phyloP scores from a whole-genome alignment of 2,888 invertebrate species.

The Mechanitis messenoides region DNA sequence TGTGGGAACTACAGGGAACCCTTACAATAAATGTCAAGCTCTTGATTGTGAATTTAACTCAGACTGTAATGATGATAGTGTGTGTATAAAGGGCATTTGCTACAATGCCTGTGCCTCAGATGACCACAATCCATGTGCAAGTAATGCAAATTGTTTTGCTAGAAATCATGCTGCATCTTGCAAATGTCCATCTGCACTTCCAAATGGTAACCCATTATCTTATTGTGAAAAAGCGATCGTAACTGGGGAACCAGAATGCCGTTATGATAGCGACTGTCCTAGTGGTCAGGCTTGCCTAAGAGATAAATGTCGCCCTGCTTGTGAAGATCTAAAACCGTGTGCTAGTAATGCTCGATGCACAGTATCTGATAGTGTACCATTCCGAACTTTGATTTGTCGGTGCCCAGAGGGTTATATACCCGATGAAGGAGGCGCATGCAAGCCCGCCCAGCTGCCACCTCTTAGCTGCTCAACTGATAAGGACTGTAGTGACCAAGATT shows the following conservation, averaged over 20 bases:
- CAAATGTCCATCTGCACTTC: constrained; percentile 86
- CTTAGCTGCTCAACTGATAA: constrained; percentile 87
- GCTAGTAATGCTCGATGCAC: constrained; percentile 84
- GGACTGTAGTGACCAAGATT: constrained; percentile 86
- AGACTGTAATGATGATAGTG: constrained; percentile 86
- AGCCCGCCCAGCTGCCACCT: constrained; percentile 81
- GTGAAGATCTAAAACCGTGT: constrained; percentile 85
- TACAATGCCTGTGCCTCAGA: constrained; percentile 84
- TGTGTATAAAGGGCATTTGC: constrained; percentile 84
- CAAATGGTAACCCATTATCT: constrained; percentile 87
- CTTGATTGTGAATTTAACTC: constrained; percentile 86
- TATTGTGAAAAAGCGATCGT: constrained; percentile 79
- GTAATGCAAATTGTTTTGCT: constrained; percentile 87
- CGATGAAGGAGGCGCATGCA: constrained; percentile 86
- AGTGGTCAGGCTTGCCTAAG: constrained; percentile 87
- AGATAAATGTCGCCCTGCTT: constrained; percentile 87
- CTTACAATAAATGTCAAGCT: constrained; percentile 85
- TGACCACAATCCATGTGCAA: constrained; percentile 84
- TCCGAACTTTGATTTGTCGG: constrained; percentile 91
- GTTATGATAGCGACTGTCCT: constrained; percentile 86
- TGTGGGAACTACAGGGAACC: constrained; percentile 85
- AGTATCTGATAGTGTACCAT: constrained; percentile 89
- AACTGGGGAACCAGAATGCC: constrained; percentile 81
- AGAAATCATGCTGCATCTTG: constrained; percentile 89
- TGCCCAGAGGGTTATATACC: constrained; percentile 91